Evolutionary conservation across 2,888 invertebrate species (phyloP), one percentile per base, ranked within the genome.

Genomic region (Cryptophagus acutangulus): DNA sequence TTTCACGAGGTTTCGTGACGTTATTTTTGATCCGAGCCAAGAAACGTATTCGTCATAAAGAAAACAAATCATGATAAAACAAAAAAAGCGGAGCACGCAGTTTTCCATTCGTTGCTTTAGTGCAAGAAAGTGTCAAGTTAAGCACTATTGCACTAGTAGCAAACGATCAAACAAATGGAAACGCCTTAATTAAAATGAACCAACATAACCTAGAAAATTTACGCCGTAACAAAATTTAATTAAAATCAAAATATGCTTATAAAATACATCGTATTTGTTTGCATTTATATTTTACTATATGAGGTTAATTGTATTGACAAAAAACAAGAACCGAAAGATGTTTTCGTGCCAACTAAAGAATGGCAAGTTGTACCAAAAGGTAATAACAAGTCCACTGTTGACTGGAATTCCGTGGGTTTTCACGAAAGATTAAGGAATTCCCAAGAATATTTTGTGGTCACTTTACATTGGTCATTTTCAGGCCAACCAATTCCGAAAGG

Each of bases 401-500:
- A 13, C 26, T 12, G 12, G 13, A 26, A 26, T 26, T 13, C 12
- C 26, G 13, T 13, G 12, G 10, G 10, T 12, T 12, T 26, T 26
- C 12, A 12, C n/a, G n/a, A n/a, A 12, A 24, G 24, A 24, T 3
- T 12, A 2, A 4, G 3, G 10, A 12, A 26, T 26, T 26, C 26
- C 10, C 26, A 26, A 13, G 2, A 2, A 4, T n/a, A 17, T 28
- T 39, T 26, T 36, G 30, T 35, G 3, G 15, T 25, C 24, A 34
- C 16, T 41, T 29, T 28, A 10, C 37, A 46, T 33, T 36, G n/a
- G 33, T 35, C 39, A 35, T 46, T 63, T 66, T 29, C 50, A 84
- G 87, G 81, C 43, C 84, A 85, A 64, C 71, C 74, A 12, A 74
- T 88, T 51, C 87, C 87, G 1, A 67, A 74, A 41, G 88, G 88